Conservation (phyloP, 2,888 invertebrate species). For the Xestia c-nigrum region DNA sequence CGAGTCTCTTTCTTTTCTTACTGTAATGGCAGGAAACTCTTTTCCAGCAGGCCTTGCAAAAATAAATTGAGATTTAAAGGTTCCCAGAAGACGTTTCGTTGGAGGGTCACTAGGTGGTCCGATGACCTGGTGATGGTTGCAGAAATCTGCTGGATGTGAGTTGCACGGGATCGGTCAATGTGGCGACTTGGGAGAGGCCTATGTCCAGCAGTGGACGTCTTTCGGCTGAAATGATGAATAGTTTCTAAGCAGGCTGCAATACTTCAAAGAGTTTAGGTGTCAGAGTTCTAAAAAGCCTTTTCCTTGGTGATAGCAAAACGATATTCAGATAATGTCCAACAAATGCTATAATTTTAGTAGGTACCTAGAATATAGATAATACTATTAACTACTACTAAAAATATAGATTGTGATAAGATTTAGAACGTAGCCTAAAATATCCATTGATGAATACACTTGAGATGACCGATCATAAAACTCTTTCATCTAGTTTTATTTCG, state of each 20-base stretch:
- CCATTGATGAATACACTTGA: background rate
- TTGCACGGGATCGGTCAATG: too few relatives aligned
- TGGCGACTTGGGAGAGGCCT: too few relatives aligned
- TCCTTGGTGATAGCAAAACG: background rate
- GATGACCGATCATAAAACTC: background rate
- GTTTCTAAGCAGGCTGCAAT: background rate
- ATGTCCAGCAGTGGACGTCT: too few relatives aligned
- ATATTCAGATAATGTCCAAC: background rate
- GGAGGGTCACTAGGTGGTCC: too few relatives aligned
- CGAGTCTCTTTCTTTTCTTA: background rate
- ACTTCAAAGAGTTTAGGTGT: background rate
- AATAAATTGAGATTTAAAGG: background rate
- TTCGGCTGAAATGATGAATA: background rate
- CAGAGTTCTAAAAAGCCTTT: background rate
- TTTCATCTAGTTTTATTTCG: constrained; percentile 17
- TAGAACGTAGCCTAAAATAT: constrained; percentile 10
- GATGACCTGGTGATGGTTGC: too few relatives aligned
- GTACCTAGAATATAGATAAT: background rate
- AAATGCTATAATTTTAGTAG: background rate
- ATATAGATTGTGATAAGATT: constrained; percentile 14
- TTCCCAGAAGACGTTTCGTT: too few relatives aligned
- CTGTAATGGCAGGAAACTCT: background rate
- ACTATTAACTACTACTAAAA: too few relatives aligned
- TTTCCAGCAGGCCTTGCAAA: background rate
- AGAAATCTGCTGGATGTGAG: too few relatives aligned